A percentile compares a stretch with the other conserved stretches of the same genome.
phyloP scores from a whole-genome alignment of 2,888 invertebrate species.

The Anarsia innoxiella region DNA sequence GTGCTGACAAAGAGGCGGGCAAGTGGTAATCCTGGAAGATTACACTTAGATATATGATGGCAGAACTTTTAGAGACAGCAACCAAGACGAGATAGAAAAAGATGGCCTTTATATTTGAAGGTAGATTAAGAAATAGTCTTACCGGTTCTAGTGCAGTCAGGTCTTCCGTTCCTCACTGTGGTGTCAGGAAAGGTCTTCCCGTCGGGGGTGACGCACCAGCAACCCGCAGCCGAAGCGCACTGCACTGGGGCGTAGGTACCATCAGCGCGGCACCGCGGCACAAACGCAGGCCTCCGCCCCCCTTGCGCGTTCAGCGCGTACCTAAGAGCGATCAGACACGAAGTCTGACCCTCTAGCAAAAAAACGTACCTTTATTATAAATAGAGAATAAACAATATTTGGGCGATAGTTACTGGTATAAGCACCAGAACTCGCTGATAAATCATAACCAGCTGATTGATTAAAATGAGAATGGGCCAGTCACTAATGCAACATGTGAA shows the following conservation, averaged over 20 bases:
- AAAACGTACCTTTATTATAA: no score
- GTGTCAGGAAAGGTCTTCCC: slow-evolving; percentile 90
- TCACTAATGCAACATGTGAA: no score
- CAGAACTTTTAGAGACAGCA: no score
- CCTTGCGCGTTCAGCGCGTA: slow-evolving; percentile 55
- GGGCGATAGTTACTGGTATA: no score
- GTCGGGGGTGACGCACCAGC: slow-evolving; percentile 93
- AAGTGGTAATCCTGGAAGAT: no score
- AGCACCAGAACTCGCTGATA: no score
- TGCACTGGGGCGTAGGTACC: slow-evolving; percentile 91
- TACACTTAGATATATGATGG: no score
- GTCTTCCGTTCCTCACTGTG: slow-evolving; percentile 80
- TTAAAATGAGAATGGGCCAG: no score
- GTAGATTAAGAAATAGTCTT: slow-evolving; percentile 25
- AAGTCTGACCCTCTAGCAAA: slow-evolving; percentile 56
- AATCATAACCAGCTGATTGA: no score
- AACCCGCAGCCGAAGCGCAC: slow-evolving; percentile 85
- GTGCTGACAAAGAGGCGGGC: no score
- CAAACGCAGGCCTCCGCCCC: slow-evolving; percentile 72
- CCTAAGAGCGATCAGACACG: slow-evolving; percentile 62
- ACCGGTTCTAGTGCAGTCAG: slow-evolving; percentile 78
- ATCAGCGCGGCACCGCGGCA: slow-evolving; percentile 87
- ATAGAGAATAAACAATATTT: no score
- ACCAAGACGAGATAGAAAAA: no score
- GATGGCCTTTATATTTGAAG: background rate